Percentiles rank a stretch among this genome's conserved stretches.
Evolutionary conservation across 2,113 vertebrate genomes (phyloP).

Genomic region (Takifugu flavidus): DNA sequence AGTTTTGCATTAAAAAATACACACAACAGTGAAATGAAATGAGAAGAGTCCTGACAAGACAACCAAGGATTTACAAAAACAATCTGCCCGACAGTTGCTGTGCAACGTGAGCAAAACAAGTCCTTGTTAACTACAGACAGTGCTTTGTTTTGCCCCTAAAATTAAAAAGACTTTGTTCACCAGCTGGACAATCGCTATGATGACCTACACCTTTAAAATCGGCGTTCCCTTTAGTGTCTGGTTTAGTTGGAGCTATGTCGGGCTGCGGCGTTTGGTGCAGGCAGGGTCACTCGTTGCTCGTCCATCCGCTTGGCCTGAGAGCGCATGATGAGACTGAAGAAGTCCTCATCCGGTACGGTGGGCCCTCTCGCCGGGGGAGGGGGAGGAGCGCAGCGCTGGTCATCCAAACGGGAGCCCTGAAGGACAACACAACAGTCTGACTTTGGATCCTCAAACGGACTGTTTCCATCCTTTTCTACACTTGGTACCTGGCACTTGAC

Average conservation of each 20-base stretch:
- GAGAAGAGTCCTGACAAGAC: conserved; percentile 19
- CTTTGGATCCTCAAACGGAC: no score
- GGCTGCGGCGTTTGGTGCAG: conserved; percentile 51
- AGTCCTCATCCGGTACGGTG: conserved; percentile 95
- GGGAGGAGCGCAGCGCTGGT: conserved; percentile 93
- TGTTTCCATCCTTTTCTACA: background rate
- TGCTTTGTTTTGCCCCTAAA: conserved; percentile 47
- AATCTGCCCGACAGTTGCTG: conserved; percentile 33
- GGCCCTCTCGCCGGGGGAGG: conserved; percentile 78
- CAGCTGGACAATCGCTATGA: background rate
- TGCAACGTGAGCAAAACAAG: conserved; percentile 26
- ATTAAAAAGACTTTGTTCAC: conserved; percentile 7
- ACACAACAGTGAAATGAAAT: conserved; percentile 7
- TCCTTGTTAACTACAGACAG: conserved; percentile 37
- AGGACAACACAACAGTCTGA: background rate
- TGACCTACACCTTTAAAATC: background rate
- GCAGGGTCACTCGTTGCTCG: conserved; percentile 88
- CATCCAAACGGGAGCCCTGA: conserved; percentile 90
- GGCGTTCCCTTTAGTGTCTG: conserved; percentile 27
- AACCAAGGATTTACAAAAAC: conserved; percentile 13
- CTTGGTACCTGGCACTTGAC: conserved; percentile 86
- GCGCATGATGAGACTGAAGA: conserved; percentile 94
- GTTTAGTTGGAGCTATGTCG: conserved; percentile 59
- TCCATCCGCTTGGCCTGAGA: conserved; percentile 96
- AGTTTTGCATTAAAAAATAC: conserved; percentile 59